Evolutionary conservation across 2,113 vertebrate species (phyloP), one percentile per base, ranked within the genome.

Genomic region (Festucalex cinctus): DNA sequence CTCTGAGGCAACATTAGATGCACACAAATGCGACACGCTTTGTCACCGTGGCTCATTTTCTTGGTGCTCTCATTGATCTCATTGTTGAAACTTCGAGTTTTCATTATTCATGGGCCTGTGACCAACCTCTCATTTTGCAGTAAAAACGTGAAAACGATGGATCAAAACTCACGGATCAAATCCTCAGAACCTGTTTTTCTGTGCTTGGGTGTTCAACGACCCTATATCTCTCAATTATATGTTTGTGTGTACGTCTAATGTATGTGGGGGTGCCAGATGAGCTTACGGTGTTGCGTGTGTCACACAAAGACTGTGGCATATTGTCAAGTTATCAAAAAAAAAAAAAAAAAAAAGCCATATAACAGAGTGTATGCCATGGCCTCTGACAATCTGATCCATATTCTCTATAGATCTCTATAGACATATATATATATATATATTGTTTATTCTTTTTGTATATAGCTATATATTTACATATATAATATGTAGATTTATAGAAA

Each of bases 401-500:
- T 85, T 76, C 78, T 83, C 77, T 85, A 87, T 83, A 88, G 79
- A 67, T 90, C 73, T 89, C 88, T 88, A 88, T 84, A 86, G 81
- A 83, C 66, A 65, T 83, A 35, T 9, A 20, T 35, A 37, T 61
- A 37, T 60, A 20, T 35, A 16, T 60, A 20, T 60, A 5, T 60
- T n/a, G n/a, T n/a, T n/a, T n/a, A n/a, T n/a, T 63, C 5, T 63
- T 44, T 63, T 44, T 58, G 8, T 58, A 85, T 88, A 85, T 88
- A 80, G 46, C 76, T 88, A 93, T 93, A 77, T 84, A 87, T 86
- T 73, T 72, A 86, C 87, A 86, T 91, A 91, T 88, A 91, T 88
- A 90, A 87, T 89, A 89, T 90, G 81, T 88, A 86, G 87, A 84
- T 90, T 87, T 93, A 94, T 94, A 92, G 91, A 95, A 92, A 28